Evolutionary conservation across 2,113 vertebrate species (phyloP), one percentile per base, ranked within the genome.

Genomic region (Chitala chitala): DNA sequence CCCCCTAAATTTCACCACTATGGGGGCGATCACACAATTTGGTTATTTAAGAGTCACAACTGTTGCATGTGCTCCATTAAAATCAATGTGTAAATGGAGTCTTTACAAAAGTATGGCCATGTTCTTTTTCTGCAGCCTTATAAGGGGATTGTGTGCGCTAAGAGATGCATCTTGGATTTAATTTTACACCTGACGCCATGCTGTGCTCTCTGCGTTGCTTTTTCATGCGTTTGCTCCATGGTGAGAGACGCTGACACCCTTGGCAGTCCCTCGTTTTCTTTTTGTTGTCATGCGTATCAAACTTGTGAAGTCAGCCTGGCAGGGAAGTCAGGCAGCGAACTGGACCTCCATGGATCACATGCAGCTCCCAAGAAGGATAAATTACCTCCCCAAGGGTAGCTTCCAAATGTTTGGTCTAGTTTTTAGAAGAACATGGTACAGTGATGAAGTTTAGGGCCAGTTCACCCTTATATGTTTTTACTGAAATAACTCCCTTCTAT

Each of bases 1-100:
- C 63, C 50, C 4, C 1, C 1, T n/a, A n/a, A n/a, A n/a, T 12
- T 36, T n/a, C 13, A 5, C 22, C 26, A 20, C 3, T 12, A 51
- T 10, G 15, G 31, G 8, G 31, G 36, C 44, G 8, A 10, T 10
- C n/a, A 10, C 51, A 24, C n/a, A 33, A 15, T 75, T 56, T 75
- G 50, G 55, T 68, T 75, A 75, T 75, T 75, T 75, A 75, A 55
- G 17, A 53, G 33, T 29, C 65, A 44, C 36, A 56, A 46, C 54
- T 74, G 31, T 53, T 26, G 59, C 54, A 72, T 56, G 51, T 75
- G 24, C 50, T 56, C 64, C 63, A 75, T 58, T 75, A 73, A 75
- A 75, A 75, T 36, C 12, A 8, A 46, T 56, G 40, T 58, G 46
- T 53, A 74, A 69, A 69, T 29, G 12, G 17, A 68, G 46, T 51